Percentiles rank a stretch among this genome's conserved stretches.
These are phyloP conservation scores for Anser cygnoides DNA, from an alignment of 2,113 vertebrate genomes.

Conservation along the genomic window DNA sequence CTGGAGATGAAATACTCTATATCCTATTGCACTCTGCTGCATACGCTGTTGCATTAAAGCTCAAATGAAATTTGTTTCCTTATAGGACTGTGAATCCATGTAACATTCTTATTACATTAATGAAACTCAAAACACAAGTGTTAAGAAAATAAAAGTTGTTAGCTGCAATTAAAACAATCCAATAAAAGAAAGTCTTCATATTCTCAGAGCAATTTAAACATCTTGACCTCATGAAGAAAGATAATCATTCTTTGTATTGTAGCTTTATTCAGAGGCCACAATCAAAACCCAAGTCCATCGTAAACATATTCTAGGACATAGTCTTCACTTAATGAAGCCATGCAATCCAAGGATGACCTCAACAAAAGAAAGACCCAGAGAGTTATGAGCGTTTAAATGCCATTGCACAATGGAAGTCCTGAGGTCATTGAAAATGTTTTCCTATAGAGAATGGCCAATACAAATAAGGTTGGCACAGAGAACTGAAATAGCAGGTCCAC, in stretches of 20 bases:
- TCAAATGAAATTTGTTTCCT: background rate
- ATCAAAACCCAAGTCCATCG: background rate
- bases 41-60: background rate
- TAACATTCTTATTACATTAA: background rate
- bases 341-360: background rate
- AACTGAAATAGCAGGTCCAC: constrained; percentile 3
- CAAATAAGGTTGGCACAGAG: background rate
- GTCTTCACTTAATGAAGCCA: background rate
- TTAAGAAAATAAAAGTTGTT: background rate
- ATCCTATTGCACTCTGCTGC: background rate
- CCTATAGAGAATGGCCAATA: background rate
- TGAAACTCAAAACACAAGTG: background rate
- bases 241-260: background rate
- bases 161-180: background rate
- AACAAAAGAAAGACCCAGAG: background rate
- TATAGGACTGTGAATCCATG: background rate
- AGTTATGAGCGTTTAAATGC: background rate
- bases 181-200: background rate
- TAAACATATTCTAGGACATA: background rate
- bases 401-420: background rate
- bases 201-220: background rate
- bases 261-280: background rate
- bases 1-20: background rate
- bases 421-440: background rate
- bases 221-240: background rate